Evolutionary conservation across 2,888 invertebrate species (phyloP), one percentile per base, ranked within the genome.

Genomic region (Epirrhoe tristata): DNA sequence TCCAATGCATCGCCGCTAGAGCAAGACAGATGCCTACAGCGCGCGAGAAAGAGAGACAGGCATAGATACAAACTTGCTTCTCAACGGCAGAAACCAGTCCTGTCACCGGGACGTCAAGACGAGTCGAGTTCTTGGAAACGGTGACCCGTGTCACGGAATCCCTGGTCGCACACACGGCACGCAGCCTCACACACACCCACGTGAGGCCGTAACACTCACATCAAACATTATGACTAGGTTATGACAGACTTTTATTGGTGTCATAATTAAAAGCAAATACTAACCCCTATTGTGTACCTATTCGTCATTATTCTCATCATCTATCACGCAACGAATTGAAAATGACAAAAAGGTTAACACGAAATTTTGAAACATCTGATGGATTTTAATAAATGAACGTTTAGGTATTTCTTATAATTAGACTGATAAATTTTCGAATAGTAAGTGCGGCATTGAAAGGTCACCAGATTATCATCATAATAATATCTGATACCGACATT

Each of bases 121-220:
- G 86, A 91, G 87, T 86, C 86, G 88, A 86, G 88, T 93, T 93
- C 93, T 92, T 82, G 87, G 93, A 93, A 93, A 93, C 86, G 86
- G 92, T 93, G 93, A 93, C 92, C 93, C 87, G 89, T 93, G 93
- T 93, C 93, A 93, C 89, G 93, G 93, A 93, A 93, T 93, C 93
- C 93, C 93, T 92, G 81, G 81, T 76, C 83, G 77, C 89, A 88
- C 39, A 43, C 39, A 43, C 12, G 10, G 39, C 89, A 90, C 87
- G 85, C 74, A 74, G 63, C 67, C 76, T 80, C 83, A 79, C 77
- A 81, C 78, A 81, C 79, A 79, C 77, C 69, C 76, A 78, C 77
- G 77, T 63, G 69, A 76, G 75, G 73, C 16, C 68, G 68, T 73
- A 70, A 61, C 59, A 24, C 24, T 24, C 24, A 79, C 78, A 82